phyloP scores from a whole-genome alignment of 2,888 invertebrate genomes.

The Matsumyia berberina region DNA sequence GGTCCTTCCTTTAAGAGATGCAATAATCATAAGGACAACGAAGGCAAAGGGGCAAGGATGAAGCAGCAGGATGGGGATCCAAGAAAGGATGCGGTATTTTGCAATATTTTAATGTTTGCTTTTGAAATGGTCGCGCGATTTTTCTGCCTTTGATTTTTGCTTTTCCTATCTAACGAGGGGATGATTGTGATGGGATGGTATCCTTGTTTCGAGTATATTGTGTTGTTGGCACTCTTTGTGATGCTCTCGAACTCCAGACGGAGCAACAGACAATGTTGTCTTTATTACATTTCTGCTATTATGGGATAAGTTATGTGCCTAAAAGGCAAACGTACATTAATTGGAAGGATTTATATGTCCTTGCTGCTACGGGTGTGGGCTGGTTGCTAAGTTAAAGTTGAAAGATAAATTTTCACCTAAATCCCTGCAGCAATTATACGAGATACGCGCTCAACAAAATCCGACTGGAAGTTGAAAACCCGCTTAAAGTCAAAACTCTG shows the following conservation, averaged over 20 bases:
- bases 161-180: neutral
- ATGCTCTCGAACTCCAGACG: conserved; percentile 30
- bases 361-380: conserved; percentile 10
- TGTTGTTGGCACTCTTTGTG: conserved; percentile 47
- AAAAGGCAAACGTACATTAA: conserved; percentile 71
- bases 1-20: conserved; percentile 21
- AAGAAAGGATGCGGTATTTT: conserved; percentile 53
- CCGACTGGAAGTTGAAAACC: conserved; percentile 40
- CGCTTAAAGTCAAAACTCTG: conserved; percentile 37
- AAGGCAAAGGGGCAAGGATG: conserved; percentile 5
- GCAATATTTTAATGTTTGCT: conserved; percentile 69
- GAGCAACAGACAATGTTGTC: conserved; percentile 76
- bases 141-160: conserved; percentile 69
- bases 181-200: neutral
- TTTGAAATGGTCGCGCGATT: conserved; percentile 58
- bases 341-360: conserved; percentile 73
- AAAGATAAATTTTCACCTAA: conserved; percentile 50
- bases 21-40: conserved; percentile 69
- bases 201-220: conserved; percentile 36
- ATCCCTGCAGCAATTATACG: conserved; percentile 41
- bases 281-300: conserved; percentile 73
- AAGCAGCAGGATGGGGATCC: neutral
- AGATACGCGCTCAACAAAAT: conserved; percentile 20
- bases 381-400: conserved; percentile 40
- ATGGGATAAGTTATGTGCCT: conserved; percentile 74